Conservation (phyloP, 2,888 invertebrate species). For the Drosophila austrosaltans region DNA sequence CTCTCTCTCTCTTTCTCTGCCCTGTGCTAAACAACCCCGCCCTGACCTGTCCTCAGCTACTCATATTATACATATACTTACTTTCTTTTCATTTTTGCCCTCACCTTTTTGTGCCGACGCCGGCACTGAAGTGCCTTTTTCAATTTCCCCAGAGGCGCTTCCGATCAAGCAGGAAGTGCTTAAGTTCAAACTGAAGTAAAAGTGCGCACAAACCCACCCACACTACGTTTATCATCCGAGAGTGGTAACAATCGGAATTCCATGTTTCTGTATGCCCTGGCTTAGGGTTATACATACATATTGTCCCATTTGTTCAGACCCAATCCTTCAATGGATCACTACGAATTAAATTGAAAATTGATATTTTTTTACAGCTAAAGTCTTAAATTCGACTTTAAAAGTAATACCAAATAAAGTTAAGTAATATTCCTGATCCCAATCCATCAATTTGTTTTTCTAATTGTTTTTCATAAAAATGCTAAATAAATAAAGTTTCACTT, state of each 20-base stretch:
- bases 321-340: not conserved
- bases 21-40: not conserved
- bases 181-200: constrained; percentile 77
- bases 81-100: constrained; percentile 30
- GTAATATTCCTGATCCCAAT: too few species aligned
- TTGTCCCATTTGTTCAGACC: not conserved
- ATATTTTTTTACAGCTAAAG: too few species aligned
- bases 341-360: not conserved
- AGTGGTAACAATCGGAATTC: constrained; percentile 32
- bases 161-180: constrained; percentile 83
- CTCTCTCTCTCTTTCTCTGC: not conserved
- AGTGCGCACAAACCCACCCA: constrained; percentile 49
- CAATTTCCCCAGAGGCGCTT: constrained; percentile 82
- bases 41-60: constrained; percentile 28
- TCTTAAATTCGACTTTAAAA: too few species aligned
- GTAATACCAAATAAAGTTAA: too few species aligned
- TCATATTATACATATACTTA: constrained; percentile 66
- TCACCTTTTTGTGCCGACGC: constrained; percentile 38
- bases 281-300: not conserved
- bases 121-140: constrained; percentile 79
- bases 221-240: constrained; percentile 29
- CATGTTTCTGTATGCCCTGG: not conserved
- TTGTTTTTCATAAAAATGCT: too few species aligned
- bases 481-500: too few species aligned
- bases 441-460: too few species aligned